Evolutionary conservation across 2,113 vertebrate genomes (phyloP), one percentile per base, ranked within the genome.

Genomic region (Sterrhoptilus dennistouni): DNA sequence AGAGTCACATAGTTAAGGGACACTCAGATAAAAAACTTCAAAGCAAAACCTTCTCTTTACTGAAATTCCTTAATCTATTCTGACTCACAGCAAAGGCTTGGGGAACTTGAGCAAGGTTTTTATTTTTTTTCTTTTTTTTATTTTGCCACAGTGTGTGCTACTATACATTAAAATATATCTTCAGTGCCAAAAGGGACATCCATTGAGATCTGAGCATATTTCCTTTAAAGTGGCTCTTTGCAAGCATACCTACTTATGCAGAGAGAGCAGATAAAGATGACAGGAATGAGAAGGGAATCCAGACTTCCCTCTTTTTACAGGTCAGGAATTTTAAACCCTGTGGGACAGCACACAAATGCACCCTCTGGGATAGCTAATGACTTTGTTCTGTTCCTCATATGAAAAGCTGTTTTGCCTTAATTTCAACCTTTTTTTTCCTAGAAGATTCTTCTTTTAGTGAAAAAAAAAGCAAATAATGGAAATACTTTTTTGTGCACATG

Each of bases 291-390:
- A 79, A 87, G 49, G 27, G 78, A 83, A 83, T 89, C 77, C 45
- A 65, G 44, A 45, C 59, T 70, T 94, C 54, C 50, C 38, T 89
- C 11, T 61, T 93, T 89, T 76, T 72, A 47, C 59, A 85, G 65
- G 59, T 90, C 77, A 91, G 45, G 78, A 87, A 80, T 93, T 91
- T 85, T 42, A 85, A 94, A 87, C 89, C 74, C 40, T 72, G 14
- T 84, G 81, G 70, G 81, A 78, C 74, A 86, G 56, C 38, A 63
- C 25, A 87, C 47, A 86, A 80, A 93, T 44, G 61, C 47, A 60
- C 47, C 79, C 35, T 87, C 81, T 82, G 49, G 70, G 52, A 47
- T 25, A 83, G 52, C 53, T 89, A 92, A 89, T 68, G 65, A 68
- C 60, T 92, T 90, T 84, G 61, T 71, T 91, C 27, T 60, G 13